These are phyloP conservation scores for Pterocles gutturalis DNA, from an alignment of 2,113 vertebrate species.

Conservation along the genomic window DNA sequence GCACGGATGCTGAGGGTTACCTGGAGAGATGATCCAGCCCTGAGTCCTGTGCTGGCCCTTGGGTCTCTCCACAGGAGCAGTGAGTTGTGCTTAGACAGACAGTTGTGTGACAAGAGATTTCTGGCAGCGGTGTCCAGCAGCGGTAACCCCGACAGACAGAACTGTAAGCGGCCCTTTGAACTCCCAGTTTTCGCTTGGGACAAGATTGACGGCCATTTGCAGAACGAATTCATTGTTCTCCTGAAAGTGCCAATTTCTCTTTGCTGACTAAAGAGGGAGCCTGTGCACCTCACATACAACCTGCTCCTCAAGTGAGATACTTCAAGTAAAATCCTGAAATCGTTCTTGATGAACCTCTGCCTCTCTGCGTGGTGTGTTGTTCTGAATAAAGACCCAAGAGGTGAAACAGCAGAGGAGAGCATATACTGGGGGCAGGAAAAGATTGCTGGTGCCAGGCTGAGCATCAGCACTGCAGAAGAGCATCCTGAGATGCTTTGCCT, in stretches of 20 bases:
- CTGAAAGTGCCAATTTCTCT: not conserved
- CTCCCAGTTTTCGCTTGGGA: accelerated
- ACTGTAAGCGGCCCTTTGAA: not conserved
- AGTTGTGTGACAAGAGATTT: not conserved
- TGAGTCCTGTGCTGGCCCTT: not conserved
- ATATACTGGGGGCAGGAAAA: not conserved
- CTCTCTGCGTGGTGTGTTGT: not conserved
- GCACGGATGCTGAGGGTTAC: not conserved
- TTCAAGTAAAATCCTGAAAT: not conserved
- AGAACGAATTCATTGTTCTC: not conserved
- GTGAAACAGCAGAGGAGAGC: not conserved
- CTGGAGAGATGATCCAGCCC: not conserved
- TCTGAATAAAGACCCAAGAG: not conserved
- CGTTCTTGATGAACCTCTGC: not conserved
- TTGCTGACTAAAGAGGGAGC: not conserved
- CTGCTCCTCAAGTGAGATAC: not conserved
- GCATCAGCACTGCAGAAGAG: not conserved
- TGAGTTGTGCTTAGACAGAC: not conserved
- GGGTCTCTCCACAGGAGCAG: not conserved
- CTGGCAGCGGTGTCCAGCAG: not conserved
- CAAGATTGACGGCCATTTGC: not conserved
- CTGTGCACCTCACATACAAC: not conserved
- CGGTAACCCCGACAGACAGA: no score
- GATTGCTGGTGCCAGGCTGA: not conserved
- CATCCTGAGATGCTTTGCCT: not conserved